These are phyloP conservation scores for Parazoanthus swiftii DNA, from an alignment of 92 coral and sea anemone genomes.

Conservation along the genomic window DNA sequence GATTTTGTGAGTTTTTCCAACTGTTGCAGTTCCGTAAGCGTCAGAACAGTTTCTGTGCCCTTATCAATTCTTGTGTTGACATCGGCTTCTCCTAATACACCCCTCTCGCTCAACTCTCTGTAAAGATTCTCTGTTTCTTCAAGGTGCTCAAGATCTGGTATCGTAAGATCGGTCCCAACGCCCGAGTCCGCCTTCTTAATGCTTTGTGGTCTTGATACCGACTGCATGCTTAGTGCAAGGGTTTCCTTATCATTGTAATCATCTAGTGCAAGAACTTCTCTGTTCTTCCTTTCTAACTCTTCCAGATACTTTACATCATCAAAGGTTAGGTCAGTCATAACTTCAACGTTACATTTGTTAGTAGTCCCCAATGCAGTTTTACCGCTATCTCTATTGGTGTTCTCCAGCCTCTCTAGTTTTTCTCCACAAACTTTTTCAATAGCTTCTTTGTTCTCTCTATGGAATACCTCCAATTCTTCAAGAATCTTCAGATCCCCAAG, in stretches of 20 bases:
- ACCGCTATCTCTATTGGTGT: not conserved
- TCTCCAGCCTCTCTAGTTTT: not conserved
- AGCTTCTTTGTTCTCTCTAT: conserved; percentile 12
- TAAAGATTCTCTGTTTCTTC: conserved; percentile 66
- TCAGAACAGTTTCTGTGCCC: conserved; percentile 6
- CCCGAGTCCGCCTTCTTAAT: conserved; percentile 43
- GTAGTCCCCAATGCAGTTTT: not conserved
- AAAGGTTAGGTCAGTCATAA: conserved; percentile 45
- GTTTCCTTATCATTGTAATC: not conserved
- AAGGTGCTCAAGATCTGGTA: conserved; percentile 61
- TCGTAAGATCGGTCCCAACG: conserved; percentile 77
- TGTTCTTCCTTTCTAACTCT: conserved; percentile 48
- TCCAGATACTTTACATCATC: conserved; percentile 27
- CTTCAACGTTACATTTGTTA: conserved; percentile 39
- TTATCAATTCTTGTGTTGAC: not conserved
- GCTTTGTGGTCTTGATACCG: conserved; percentile 1
- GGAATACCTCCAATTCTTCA: conserved; percentile 12
- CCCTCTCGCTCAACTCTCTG: conserved; percentile 26
- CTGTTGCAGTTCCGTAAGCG: conserved; percentile 21
- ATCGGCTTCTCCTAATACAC: not conserved
- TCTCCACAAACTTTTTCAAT: conserved; percentile 14
- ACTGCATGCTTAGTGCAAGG: not conserved
- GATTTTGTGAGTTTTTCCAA: conserved; percentile 1
- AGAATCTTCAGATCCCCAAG: conserved; percentile 39
- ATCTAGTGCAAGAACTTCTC: not conserved